Evolutionary conservation across 2,888 invertebrate genomes (phyloP), one percentile per base, ranked within the genome.

Genomic region (Meiosimyza decipiens): DNA sequence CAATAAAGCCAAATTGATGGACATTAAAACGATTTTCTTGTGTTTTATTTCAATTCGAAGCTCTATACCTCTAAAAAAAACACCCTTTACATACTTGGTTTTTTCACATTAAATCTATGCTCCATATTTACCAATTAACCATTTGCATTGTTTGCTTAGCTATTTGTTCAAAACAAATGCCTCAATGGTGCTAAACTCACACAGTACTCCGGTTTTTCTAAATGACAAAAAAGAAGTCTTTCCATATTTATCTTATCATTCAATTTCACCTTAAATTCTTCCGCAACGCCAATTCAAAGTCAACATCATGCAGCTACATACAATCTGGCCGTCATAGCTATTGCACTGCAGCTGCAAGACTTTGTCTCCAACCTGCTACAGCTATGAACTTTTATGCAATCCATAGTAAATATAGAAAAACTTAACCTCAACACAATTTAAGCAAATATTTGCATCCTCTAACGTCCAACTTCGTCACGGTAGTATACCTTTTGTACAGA

Each of bases 341-440:
- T n/a, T 22, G 18, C 28, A 22, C n/a, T 55, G 11, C 15, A 22
- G 55, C 54, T 55, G 11, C 55, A 16, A 16, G 3, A 22, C 18
- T 16, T 11, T 18, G 51, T 49, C 49, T 50, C 54, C 22, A 15
- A 59, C 68, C 68, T 40, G 40, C 40, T 40, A 5, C n/a, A n/a
- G n/a, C 40, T 40, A 1, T 69, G 57, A 69, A 69, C 68, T 69
- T 60, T 40, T 50, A n/a, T 11, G 47, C 60, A 69, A 69, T 47
- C 33, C 57, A 68, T 55, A 28, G 28, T 22, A 59, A 60, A 40
- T 4, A 50, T n/a, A 69, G 7, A 79, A 85, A 82, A 80, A 83
- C 82, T 83, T 82, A 85, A 85, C 86, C 86, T 84, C 84, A 86
- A 86, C 83, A 84, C 83, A 83, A 83, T 82, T 83, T 81, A 81